A percentile compares a stretch with the other conserved stretches of the same genome.
Evolutionary conservation across 1,140 invertebrate species (phyloP).

Genomic region (Heliothis virescens): DNA sequence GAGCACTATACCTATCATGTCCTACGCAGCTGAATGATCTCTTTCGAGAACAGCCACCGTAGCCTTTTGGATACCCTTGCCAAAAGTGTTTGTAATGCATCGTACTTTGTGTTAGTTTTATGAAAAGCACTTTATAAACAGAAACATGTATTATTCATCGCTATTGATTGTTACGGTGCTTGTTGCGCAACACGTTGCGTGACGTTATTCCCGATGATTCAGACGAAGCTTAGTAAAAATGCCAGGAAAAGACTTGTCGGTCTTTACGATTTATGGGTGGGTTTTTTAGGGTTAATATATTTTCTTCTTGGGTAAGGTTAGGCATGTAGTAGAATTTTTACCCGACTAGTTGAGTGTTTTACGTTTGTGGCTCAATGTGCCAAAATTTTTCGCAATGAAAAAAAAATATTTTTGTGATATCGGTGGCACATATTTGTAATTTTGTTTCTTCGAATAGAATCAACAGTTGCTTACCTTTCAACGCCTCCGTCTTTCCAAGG

Average conservation of each 20-base stretch:
- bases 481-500: no score
- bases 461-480: no score
- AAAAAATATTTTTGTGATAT: no score
- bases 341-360: no score
- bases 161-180: constrained; percentile 40
- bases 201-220: constrained; percentile 44
- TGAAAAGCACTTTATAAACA: not conserved
- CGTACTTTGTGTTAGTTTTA: not conserved
- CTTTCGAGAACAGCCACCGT: no score
- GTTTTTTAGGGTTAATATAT: not conserved
- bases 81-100: no score
- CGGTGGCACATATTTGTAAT: no score
- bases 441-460: no score
- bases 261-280: not conserved
- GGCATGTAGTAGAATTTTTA: not conserved
- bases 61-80: no score
- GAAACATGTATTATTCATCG: constrained; percentile 38
- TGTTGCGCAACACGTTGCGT: constrained; percentile 29
- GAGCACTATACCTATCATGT: not conserved
- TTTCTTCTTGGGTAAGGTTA: constrained; percentile 18
- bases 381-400: no score
- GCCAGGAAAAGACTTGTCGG: not conserved
- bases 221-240: constrained; percentile 35
- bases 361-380: not conserved
- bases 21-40: no score